Base-by-base conservation (phyloP, 2,888 invertebrate species). In the Pristionchus entomophagus region DNA sequence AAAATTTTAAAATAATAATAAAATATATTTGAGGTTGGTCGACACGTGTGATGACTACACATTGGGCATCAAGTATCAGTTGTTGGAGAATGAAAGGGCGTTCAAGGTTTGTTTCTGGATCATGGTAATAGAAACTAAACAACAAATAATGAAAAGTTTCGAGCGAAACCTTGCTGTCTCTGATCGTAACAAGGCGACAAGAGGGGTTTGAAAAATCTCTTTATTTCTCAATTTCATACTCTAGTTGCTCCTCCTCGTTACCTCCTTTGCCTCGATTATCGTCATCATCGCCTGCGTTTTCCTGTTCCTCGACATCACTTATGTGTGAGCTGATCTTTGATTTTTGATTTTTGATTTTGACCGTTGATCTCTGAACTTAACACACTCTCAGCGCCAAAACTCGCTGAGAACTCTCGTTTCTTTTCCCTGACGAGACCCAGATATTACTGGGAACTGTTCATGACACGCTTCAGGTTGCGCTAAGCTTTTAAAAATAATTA, bases 31-130 rank as follows among this genome's bases (percentile, higher is more conserved):
- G 22, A 69, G 69, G 4, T 8, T 69, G n/a, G 69, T 38, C 19
- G 38, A 38, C 41, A 38, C 69, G 2, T 69, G 69, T 17, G 69
- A 69, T n/a, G 69, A 65, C 0, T 65, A 65, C 65, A 65, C 65
- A 32, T 19, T 65, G 2, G 32, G 32, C 32, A 35, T 65, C 14
- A 65, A 65, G 65, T 65, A 65, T 22, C 65, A 65, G 19, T n/a
- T 65, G 35, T 35, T 65, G 35, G 65, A 65, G 19, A 65, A 65
- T 19, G 32, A 5, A 2, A 32, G 65, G 65, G 65, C 65, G 17
- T 65, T 65, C 65, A 65, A 65, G 32, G 65, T 65, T 56, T 56
- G 56, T 56, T 56, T 65, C 35, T 12, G n/a, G n/a, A n/a, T n/a
- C n/a, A n/a, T n/a, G n/a, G n/a, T n/a, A n/a, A n/a, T n/a, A n/a